phyloP scores from a whole-genome alignment of 2,888 invertebrate genomes.

The Lamellibrachia satsuma region DNA sequence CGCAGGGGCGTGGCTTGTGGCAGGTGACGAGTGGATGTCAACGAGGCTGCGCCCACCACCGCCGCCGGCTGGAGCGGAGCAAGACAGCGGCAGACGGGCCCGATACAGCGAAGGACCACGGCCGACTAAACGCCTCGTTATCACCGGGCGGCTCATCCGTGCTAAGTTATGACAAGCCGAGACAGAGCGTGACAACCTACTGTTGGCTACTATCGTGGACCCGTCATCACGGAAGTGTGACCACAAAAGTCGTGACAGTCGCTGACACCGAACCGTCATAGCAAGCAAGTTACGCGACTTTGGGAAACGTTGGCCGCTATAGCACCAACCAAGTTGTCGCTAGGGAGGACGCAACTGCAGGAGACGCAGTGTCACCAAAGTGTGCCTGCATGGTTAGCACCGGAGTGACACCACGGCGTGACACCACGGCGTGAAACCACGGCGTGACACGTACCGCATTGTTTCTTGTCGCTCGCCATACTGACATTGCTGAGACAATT shows the following conservation, averaged over 20 bases:
- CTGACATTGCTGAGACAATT: not conserved
- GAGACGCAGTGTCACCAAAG: not conserved
- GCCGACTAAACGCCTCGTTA: not conserved
- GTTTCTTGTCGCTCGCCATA: not conserved
- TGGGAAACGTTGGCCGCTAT: not conserved
- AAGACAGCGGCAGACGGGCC: not conserved
- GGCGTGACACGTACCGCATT: not conserved
- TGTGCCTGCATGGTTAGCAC: not conserved
- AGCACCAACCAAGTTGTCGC: not conserved
- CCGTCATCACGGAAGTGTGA: not conserved
- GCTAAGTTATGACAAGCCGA: constrained; percentile 4
- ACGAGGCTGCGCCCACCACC: not conserved
- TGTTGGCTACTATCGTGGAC: not conserved
- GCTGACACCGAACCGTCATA: not conserved
- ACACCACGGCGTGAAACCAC: not conserved
- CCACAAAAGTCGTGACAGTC: not conserved
- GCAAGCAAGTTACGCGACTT: not conserved
- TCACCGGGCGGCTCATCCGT: constrained; percentile 11
- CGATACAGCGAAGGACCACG: not conserved
- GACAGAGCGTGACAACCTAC: not conserved
- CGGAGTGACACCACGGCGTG: not conserved
- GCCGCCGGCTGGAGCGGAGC: not conserved
- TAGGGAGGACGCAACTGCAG: not conserved
- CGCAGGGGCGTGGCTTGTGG: not conserved
- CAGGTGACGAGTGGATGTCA: not conserved